Percentiles rank a stretch among this genome's conserved stretches.
These are phyloP conservation scores for Drosophila mimetica DNA, from an alignment of 2,888 invertebrate genomes.

Conservation along the genomic window DNA sequence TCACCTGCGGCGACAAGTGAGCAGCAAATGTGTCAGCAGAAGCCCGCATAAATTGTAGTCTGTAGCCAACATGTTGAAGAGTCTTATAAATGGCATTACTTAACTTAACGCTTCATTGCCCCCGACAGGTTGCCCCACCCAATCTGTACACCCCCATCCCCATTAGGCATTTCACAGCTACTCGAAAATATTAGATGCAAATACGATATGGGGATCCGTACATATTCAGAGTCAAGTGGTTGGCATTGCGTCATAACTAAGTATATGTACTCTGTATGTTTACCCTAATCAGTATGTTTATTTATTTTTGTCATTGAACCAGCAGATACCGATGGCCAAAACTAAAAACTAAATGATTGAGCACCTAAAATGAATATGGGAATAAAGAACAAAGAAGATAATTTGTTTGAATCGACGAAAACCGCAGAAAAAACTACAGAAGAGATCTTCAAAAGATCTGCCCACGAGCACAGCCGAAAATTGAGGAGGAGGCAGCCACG, in stretches of 20 bases:
- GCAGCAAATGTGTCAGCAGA: conserved; percentile 42
- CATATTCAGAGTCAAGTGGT: conserved; percentile 27
- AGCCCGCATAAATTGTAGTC: conserved; percentile 24
- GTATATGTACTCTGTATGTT: conserved; percentile 16
- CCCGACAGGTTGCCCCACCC: conserved; percentile 40
- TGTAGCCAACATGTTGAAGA: conserved; percentile 32
- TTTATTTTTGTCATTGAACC: conserved; percentile 65
- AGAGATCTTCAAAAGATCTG: conserved; percentile 41
- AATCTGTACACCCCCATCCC: background rate
- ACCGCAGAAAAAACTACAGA: conserved; percentile 30
- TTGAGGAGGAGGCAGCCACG: conserved; percentile 21
- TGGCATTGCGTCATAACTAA: conserved; percentile 30
- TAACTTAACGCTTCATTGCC: conserved; percentile 64
- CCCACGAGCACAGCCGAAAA: conserved; percentile 21
- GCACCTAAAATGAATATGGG: conserved; percentile 44
- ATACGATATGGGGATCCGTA: conserved; percentile 42
- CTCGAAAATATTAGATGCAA: conserved; percentile 60
- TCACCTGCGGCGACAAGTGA: conserved; percentile 51
- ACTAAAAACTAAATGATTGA: conserved; percentile 61
- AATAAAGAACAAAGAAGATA: conserved; percentile 16
- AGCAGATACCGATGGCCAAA: conserved; percentile 43
- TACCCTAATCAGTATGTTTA: conserved; percentile 46
- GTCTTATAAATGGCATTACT: conserved; percentile 46
- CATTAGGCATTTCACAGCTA: conserved; percentile 47
- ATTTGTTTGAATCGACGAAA: conserved; percentile 16